phyloP scores from a whole-genome alignment of 2,888 invertebrate species.

The Phengaris arion region DNA sequence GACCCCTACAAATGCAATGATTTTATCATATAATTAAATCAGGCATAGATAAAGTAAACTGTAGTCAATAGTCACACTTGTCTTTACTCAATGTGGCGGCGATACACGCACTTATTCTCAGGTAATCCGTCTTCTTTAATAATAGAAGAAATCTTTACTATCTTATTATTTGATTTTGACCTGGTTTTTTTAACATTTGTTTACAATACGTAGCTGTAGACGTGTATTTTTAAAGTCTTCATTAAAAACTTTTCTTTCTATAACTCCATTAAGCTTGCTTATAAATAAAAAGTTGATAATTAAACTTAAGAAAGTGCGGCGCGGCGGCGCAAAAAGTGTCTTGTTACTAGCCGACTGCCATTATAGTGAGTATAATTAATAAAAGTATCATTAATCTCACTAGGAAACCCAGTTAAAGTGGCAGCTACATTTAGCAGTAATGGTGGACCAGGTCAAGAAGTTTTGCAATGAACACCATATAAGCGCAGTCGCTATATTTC shows the following conservation, averaged over 20 bases:
- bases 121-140: too few species aligned
- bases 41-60: too few species aligned
- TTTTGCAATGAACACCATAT: not conserved
- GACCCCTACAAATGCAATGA: too few species aligned
- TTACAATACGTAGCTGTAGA: not conserved
- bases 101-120: too few species aligned
- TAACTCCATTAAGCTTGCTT: not conserved
- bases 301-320: not conserved
- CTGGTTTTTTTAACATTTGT: too few species aligned
- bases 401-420: not conserved
- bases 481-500: slow-evolving; percentile 30
- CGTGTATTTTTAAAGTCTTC: not conserved
- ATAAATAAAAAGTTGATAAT: not conserved
- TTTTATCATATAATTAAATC: too few species aligned
- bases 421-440: not conserved
- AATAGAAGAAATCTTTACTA: too few species aligned
- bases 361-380: slow-evolving; percentile 1
- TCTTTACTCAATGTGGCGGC: too few species aligned
- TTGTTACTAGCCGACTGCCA: not conserved
- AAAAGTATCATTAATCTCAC: slow-evolving; percentile 6
- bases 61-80: too few species aligned
- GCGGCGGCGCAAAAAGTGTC: not conserved
- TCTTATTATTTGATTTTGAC: too few species aligned
- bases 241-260: not conserved
- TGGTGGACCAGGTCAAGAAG: not conserved